A percentile compares a stretch with the other conserved stretches of the same genome.
phyloP scores from a whole-genome alignment of 2,888 invertebrate genomes.

The Oscheius myriophilus region DNA sequence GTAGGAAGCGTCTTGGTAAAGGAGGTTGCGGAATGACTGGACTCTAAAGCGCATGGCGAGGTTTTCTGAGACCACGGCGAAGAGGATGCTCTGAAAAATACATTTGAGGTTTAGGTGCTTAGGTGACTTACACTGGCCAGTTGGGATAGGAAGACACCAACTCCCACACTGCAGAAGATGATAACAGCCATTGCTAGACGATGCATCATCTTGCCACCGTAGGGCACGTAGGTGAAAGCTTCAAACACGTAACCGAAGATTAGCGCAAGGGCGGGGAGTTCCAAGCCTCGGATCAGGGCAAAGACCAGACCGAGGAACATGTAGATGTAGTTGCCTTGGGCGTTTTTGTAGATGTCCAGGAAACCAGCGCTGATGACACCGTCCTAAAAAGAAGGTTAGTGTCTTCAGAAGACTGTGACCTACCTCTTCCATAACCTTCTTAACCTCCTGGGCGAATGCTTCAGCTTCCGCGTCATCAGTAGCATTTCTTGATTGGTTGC shows the following conservation, averaged over 20 bases:
- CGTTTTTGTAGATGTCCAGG: slow-evolving; percentile 52
- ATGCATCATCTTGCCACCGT: slow-evolving; percentile 56
- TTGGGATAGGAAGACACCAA: slow-evolving; percentile 53
- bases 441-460: slow-evolving; percentile 52
- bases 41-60: slow-evolving; percentile 63
- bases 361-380: slow-evolving; percentile 49
- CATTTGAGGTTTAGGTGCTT: too few species aligned
- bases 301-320: slow-evolving; percentile 30
- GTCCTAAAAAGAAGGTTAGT: slow-evolving; percentile 32
- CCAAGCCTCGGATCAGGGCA: slow-evolving; percentile 72
- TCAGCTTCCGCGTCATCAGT: slow-evolving; percentile 45
- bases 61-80: slow-evolving; percentile 60
- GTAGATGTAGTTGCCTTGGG: slow-evolving; percentile 38
- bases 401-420: not conserved
- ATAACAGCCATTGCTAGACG: slow-evolving; percentile 53
- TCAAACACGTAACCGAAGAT: slow-evolving; percentile 65
- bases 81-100: slow-evolving; percentile 47
- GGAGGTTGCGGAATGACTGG: slow-evolving; percentile 63
- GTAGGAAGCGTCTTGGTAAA: slow-evolving; percentile 73
- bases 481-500: slow-evolving; percentile 18
- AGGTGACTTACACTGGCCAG: slow-evolving; percentile 49
- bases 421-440: slow-evolving; percentile 44
- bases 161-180: slow-evolving; percentile 46
- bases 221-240: slow-evolving; percentile 48
- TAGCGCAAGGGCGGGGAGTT: slow-evolving; percentile 73